These are phyloP conservation scores for Pseudochirops corinnae DNA, from an alignment of 2,797 vertebrate genomes.

Conservation along the genomic window DNA sequence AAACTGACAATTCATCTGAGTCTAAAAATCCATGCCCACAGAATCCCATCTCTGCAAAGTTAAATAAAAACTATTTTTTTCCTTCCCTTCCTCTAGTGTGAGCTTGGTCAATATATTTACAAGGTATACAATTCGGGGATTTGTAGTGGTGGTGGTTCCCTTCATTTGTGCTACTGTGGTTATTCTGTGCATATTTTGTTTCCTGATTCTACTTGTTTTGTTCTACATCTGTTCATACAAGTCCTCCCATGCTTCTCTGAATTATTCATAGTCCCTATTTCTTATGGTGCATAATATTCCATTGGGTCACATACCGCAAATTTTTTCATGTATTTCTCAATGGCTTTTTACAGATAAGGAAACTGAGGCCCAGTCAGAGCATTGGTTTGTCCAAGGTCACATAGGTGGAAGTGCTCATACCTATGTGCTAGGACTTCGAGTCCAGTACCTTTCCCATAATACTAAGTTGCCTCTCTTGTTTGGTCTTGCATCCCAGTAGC, in stretches of 20 bases:
- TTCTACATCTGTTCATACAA: not conserved
- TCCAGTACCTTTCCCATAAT: not conserved
- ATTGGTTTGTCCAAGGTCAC: not conserved
- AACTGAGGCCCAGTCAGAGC: not conserved
- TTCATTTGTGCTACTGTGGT: not conserved
- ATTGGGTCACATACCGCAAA: not conserved
- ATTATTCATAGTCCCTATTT: not conserved
- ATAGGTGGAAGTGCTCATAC: not conserved
- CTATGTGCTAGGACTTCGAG: not conserved
- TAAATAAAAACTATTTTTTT: not conserved
- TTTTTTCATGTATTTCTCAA: not conserved
- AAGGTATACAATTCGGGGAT: not conserved
- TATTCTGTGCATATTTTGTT: not conserved
- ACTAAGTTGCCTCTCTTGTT: not conserved
- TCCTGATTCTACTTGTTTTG: not conserved
- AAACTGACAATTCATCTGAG: not conserved
- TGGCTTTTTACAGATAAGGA: not conserved
- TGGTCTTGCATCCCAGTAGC: not conserved
- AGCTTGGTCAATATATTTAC: not conserved
- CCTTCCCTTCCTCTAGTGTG: not conserved
- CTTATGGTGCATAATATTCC: not conserved
- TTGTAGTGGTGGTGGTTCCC: not conserved
- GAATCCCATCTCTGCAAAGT: not conserved
- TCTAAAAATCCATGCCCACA: not conserved
- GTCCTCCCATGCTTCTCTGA: not conserved